phyloP scores from a whole-genome alignment of 2,888 invertebrate genomes.

The Dolichopus griseipennis region DNA sequence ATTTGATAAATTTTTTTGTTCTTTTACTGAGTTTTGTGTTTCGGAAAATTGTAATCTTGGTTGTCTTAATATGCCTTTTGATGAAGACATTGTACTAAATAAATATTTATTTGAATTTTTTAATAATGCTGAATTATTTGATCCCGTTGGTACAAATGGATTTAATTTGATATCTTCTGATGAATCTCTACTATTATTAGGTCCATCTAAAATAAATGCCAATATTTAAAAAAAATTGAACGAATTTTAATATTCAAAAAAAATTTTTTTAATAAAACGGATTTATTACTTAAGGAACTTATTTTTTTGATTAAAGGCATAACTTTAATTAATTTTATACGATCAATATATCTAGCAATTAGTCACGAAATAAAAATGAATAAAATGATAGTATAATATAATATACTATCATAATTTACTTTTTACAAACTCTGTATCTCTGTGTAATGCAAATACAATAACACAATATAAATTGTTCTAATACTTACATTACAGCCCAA shows the following conservation, averaged over 20 bases:
- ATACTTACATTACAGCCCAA: neutral
- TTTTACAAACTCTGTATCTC: too few species aligned
- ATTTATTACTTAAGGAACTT: too few species aligned
- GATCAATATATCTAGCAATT: too few species aligned
- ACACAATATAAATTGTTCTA: neutral
- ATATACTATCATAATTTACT: too few species aligned
- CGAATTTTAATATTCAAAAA: too few species aligned
- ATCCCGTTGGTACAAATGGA: neutral
- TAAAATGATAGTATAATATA: too few species aligned
- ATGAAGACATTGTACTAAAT: conserved; percentile 14
- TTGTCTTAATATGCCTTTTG: conserved; percentile 36
- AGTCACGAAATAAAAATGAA: too few species aligned
- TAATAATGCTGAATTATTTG: conserved; percentile 9
- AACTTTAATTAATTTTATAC: too few species aligned
- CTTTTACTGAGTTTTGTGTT: conserved; percentile 23
- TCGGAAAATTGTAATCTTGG: conserved; percentile 37
- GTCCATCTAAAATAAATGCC: conserved; percentile 14
- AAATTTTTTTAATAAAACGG: too few species aligned
- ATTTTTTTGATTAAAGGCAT: too few species aligned
- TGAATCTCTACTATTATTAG: conserved; percentile 13
- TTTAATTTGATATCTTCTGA: conserved; percentile 1
- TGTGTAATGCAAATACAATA: too few species aligned
- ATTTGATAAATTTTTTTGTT: conserved; percentile 22
- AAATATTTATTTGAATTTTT: conserved; percentile 15
- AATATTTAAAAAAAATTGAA: too few species aligned